A percentile compares a stretch with the other conserved stretches of the same genome.
phyloP scores from a whole-genome alignment of 1,140 invertebrate genomes.

The Dreissena rostriformis region DNA sequence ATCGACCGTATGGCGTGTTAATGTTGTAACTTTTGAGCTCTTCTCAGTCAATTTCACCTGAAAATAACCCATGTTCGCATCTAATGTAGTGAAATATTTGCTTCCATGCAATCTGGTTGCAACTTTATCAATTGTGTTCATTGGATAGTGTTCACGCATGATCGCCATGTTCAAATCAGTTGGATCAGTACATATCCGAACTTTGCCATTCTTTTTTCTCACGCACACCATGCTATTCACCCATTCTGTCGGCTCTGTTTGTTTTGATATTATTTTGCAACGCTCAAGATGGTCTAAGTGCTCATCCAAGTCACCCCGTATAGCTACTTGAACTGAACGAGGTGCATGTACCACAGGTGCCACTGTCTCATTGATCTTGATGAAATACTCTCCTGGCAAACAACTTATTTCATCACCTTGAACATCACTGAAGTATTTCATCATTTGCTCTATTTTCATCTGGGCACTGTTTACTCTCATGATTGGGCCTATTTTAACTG shows the following conservation, averaged over 20 bases:
- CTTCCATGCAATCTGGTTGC: conserved; percentile 39
- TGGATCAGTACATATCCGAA: conserved; percentile 83
- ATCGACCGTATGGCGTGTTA: conserved; percentile 80
- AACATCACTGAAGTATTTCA: too few relatives aligned
- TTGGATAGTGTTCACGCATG: conserved; percentile 66
- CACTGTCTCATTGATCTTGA: too few relatives aligned
- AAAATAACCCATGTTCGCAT: conserved; percentile 70
- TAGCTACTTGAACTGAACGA: conserved; percentile 40
- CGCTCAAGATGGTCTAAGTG: conserved; percentile 40
- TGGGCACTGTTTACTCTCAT: too few relatives aligned
- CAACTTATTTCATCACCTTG: too few relatives aligned
- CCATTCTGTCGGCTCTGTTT: conserved; percentile 56
- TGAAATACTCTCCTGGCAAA: too few relatives aligned
- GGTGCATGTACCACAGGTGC: too few relatives aligned
- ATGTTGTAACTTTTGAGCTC: conserved; percentile 75
- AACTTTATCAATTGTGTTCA: conserved; percentile 59
- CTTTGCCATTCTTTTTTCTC: conserved; percentile 62
- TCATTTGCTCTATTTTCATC: too few relatives aligned
- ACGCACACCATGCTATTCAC: conserved; percentile 47
- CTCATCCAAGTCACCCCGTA: conserved; percentile 59
- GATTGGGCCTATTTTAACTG: too few relatives aligned
- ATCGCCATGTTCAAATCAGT: conserved; percentile 82
- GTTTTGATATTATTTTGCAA: conserved; percentile 40
- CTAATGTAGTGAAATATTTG: too few relatives aligned
- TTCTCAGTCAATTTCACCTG: conserved; percentile 80